Evolutionary conservation across 2,113 vertebrate genomes (phyloP).

Genomic region (Spea multiplicata): DNA sequence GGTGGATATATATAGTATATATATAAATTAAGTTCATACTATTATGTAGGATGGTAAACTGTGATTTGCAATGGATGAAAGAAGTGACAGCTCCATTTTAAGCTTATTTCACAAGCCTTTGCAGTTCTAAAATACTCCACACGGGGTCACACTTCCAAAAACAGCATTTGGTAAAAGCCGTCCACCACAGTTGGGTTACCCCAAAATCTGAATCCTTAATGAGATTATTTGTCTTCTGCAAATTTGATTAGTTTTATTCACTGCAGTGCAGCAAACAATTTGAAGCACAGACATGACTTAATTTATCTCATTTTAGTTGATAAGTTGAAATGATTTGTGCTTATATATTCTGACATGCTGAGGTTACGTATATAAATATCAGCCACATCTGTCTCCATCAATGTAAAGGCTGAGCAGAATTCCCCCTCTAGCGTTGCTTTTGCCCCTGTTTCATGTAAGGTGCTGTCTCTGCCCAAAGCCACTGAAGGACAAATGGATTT

Average conservation of each 20-base stretch:
- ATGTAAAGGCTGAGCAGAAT: constrained; percentile 7
- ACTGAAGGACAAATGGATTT: constrained; percentile 40
- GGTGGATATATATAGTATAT: too few relatives aligned
- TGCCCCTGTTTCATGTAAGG: constrained; percentile 19
- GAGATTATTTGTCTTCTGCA: background rate
- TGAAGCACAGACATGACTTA: background rate
- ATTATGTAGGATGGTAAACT: too few relatives aligned
- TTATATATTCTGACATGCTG: constrained; percentile 26
- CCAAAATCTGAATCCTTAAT: background rate
- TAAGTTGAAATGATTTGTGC: background rate
- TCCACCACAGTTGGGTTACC: constrained; percentile 14
- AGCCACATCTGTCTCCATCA: constrained; percentile 23
- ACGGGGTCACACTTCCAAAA: constrained; percentile 4
- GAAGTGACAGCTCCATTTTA: too few relatives aligned
- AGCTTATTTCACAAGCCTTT: background rate
- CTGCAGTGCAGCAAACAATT: background rate
- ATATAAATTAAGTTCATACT: too few relatives aligned
- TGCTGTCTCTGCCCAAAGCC: constrained; percentile 18
- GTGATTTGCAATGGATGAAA: too few relatives aligned
- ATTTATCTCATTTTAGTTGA: constrained; percentile 31
- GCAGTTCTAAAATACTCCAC: background rate
- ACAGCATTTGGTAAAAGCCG: constrained; percentile 3
- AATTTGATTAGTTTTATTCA: background rate
- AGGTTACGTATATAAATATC: background rate
- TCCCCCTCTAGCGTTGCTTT: background rate